These are phyloP conservation scores for Sorex maritimensis DNA, from an alignment of 2,797 vertebrate species.

Conservation along the genomic window DNA sequence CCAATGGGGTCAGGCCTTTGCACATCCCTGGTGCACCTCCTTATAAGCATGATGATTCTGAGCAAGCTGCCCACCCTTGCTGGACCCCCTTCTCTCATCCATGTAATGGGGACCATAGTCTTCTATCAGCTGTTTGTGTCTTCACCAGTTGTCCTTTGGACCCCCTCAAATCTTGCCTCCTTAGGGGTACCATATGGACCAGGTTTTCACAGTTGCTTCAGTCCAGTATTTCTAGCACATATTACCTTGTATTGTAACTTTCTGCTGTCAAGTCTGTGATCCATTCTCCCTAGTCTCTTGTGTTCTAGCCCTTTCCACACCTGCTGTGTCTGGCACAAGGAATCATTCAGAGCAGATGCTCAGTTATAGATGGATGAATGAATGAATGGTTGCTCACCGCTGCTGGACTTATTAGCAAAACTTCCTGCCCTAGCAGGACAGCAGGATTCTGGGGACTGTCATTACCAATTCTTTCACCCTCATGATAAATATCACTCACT, in stretches of 20 bases:
- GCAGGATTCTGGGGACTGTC: not conserved
- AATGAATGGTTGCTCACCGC: not conserved
- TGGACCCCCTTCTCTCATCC: not conserved
- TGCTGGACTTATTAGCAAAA: not conserved
- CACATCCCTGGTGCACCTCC: not conserved
- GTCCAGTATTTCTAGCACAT: not conserved
- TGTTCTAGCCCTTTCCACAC: not conserved
- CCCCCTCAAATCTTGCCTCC: not conserved
- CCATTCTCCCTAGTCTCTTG: rapidly evolving
- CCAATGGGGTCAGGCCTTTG: not conserved
- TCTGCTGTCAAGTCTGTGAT: rapidly evolving
- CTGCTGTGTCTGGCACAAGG: not conserved
- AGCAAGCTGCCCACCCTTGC: not conserved
- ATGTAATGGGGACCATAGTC: not conserved
- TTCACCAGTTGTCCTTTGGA: not conserved
- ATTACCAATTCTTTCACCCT: not conserved
- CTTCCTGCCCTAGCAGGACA: not conserved
- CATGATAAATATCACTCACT: not conserved
- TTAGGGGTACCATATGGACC: not conserved
- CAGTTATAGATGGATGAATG: not conserved
- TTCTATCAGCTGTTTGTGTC: not conserved
- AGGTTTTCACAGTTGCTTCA: not conserved
- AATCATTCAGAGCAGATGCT: not conserved
- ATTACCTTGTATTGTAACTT: not conserved
- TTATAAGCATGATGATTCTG: not conserved